phyloP scores from a whole-genome alignment of 2,797 vertebrate species.

The Peromyscus aztecus region DNA sequence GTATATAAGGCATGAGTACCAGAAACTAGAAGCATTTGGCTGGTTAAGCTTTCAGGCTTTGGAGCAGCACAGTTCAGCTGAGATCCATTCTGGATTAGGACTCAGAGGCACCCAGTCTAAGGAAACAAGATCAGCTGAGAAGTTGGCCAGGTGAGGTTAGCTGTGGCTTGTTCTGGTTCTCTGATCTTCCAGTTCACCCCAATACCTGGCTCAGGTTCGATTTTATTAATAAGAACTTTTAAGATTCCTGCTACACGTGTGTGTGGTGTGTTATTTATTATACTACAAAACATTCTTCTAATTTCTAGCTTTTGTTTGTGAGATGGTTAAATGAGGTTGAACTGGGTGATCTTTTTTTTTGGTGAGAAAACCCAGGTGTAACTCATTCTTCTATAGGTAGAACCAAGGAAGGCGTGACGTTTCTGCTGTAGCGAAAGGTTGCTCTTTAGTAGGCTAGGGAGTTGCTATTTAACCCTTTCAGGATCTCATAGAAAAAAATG shows the following conservation, averaged over 20 bases:
- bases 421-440: slow-evolving; percentile 26
- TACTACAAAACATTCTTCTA: slow-evolving; percentile 14
- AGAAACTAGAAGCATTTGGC: too few species aligned
- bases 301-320: slow-evolving; percentile 2
- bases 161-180: too few species aligned
- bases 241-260: background rate
- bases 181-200: too few species aligned
- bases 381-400: background rate
- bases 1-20: too few species aligned
- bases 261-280: background rate
- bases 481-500: background rate
- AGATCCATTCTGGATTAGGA: too few species aligned
- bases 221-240: too few species aligned
- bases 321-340: background rate
- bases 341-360: background rate
- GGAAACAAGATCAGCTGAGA: too few species aligned
- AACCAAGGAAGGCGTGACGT: background rate
- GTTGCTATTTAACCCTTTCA: slow-evolving; percentile 4
- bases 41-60: too few species aligned
- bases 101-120: too few species aligned
- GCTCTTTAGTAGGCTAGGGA: background rate
- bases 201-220: too few species aligned
- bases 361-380: background rate
- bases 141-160: too few species aligned
- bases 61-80: too few species aligned